Percentiles rank a stretch among this genome's conserved stretches.
Conservation (phyloP, 2,113 vertebrate species). For the Ornithorhynchus anatinus region DNA sequence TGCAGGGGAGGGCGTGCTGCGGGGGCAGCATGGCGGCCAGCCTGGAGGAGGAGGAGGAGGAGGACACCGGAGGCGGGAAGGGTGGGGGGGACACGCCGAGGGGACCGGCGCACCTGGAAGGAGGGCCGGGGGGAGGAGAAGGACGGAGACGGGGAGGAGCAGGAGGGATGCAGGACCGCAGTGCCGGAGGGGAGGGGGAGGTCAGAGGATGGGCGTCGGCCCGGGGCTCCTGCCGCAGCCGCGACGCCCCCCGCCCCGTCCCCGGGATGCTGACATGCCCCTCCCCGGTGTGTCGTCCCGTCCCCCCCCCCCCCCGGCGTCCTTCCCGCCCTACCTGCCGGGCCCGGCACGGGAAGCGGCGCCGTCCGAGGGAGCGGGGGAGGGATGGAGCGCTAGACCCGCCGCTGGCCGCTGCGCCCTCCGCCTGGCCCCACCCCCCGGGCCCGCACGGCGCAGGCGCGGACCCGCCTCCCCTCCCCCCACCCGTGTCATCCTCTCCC, state of each 20-base stretch:
- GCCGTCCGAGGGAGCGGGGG: background rate
- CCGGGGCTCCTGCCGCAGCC: background rate
- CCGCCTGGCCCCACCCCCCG: conserved; percentile 38
- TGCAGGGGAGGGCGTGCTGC: conserved; percentile 73
- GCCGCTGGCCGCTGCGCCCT: conserved; percentile 18
- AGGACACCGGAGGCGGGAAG: conserved; percentile 62
- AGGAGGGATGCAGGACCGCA: background rate
- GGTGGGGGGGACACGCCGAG: conserved; percentile 69
- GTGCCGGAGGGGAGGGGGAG: background rate
- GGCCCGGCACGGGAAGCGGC: conserved; percentile 25
- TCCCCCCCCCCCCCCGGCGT: background rate
- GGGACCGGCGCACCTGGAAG: conserved; percentile 16
- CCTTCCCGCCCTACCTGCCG: conserved; percentile 3
- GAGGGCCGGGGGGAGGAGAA: background rate
- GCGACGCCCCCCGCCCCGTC: conserved; percentile 2
- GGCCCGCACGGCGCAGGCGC: background rate
- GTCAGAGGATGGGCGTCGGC: background rate
- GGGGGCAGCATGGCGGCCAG: conserved; percentile 70
- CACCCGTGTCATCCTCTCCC: background rate
- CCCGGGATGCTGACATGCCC: conserved; percentile 46
- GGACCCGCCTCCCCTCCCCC: background rate
- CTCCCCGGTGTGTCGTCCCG: background rate
- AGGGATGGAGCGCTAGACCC: background rate
- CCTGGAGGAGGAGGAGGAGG: conserved; percentile 19
- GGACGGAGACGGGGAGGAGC: background rate